Evolutionary conservation across 2,888 invertebrate genomes (phyloP).

Genomic region (Merodon equestris): DNA sequence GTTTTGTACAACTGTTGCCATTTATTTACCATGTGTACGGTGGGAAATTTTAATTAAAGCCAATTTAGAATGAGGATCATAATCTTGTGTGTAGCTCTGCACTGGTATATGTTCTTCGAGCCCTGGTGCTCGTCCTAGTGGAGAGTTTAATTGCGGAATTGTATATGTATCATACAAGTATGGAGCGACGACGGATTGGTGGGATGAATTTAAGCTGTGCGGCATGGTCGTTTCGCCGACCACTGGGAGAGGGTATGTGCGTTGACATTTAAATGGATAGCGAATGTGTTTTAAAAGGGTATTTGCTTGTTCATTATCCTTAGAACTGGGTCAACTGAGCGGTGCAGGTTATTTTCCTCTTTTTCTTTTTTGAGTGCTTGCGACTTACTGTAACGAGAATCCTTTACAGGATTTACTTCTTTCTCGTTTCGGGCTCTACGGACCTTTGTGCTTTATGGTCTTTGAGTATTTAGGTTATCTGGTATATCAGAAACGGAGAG

Average conservation of each 20-base stretch:
- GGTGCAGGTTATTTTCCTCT: background rate
- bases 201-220: background rate
- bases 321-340: background rate
- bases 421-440: background rate
- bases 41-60: conserved; percentile 61
- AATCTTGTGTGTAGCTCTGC: conserved; percentile 27
- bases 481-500: too few species aligned
- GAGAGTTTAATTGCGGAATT: background rate
- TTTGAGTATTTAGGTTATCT: too few species aligned
- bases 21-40: conserved; percentile 26
- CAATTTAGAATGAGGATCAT: conserved; percentile 44
- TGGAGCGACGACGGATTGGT: background rate
- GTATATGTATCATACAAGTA: background rate
- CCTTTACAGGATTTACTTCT: background rate
- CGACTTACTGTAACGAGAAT: background rate
- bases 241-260: background rate
- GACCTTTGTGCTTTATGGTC: background rate
- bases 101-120: too few species aligned
- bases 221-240: background rate
- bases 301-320: background rate
- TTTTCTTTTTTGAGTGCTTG: background rate
- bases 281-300: background rate
- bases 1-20: conserved; percentile 45
- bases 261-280: background rate
- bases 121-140: background rate